A percentile compares a stretch with the other conserved stretches of the same genome.
These are phyloP conservation scores for Micromys minutus DNA, from an alignment of 2,113 vertebrate genomes.

Conservation along the genomic window DNA sequence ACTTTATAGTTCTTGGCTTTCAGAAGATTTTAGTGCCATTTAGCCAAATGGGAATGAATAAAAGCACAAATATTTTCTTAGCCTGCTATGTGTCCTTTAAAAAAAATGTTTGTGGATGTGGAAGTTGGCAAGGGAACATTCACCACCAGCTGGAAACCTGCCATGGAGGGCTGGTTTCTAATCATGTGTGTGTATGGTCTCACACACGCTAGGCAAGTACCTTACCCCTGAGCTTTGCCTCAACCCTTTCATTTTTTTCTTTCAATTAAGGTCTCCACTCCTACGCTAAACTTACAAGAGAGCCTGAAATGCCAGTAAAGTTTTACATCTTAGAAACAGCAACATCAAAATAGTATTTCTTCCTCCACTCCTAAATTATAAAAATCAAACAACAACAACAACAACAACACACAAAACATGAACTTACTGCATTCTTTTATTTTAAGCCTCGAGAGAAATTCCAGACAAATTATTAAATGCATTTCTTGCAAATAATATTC, in stretches of 20 bases:
- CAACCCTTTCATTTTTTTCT: background rate
- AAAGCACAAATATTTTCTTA: background rate
- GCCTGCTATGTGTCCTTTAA: background rate
- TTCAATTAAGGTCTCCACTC: background rate
- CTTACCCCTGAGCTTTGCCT: background rate
- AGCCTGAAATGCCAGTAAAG: background rate
- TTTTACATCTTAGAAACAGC: background rate
- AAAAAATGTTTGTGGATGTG: conserved; percentile 17
- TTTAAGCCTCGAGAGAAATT: background rate
- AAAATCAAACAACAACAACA: background rate
- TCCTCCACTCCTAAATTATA: background rate
- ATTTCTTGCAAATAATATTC: conserved; percentile 49
- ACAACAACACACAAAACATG: background rate
- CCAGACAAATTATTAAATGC: background rate
- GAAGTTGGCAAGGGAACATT: background rate
- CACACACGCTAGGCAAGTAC: background rate
- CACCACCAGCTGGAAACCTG: background rate
- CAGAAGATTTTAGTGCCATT: background rate
- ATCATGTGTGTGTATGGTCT: background rate
- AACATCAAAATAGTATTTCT: background rate
- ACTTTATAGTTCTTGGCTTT: background rate
- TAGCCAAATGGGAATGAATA: background rate
- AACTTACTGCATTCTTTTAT: background rate
- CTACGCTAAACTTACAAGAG: background rate
- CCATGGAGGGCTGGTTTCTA: background rate